A percentile compares a stretch with the other conserved stretches of the same genome.
Evolutionary conservation across 2,113 vertebrate species (phyloP).

Genomic region (Hippocampus zosterae): DNA sequence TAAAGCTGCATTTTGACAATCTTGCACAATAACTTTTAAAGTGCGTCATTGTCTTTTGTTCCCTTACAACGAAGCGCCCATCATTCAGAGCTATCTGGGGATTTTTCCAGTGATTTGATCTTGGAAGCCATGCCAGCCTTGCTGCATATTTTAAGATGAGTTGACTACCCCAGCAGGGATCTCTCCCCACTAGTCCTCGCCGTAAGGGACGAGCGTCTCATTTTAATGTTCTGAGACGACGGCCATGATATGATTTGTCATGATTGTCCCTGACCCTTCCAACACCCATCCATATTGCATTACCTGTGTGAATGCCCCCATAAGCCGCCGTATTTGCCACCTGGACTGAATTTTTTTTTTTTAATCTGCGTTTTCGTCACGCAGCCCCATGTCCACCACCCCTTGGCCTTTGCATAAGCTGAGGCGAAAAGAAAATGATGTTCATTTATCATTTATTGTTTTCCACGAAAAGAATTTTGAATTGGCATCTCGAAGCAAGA

Average conservation of each 20-base stretch:
- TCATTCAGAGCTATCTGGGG: neutral
- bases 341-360: constrained; percentile 9
- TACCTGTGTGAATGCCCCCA: constrained; percentile 34
- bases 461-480: constrained; percentile 10
- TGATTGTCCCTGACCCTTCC: constrained; percentile 37
- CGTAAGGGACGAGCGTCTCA: constrained; percentile 8
- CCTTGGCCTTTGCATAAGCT: neutral
- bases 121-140: neutral
- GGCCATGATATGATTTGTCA: constrained; percentile 33
- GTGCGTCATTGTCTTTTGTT: neutral
- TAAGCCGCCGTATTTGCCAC: constrained; percentile 24
- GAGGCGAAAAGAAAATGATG: constrained; percentile 19
- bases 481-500: constrained; percentile 35
- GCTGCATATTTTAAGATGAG: constrained; percentile 7
- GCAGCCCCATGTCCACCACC: neutral
- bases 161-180: neutral
- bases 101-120: constrained; percentile 7
- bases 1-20: neutral
- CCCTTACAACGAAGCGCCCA: neutral
- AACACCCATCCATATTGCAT: constrained; percentile 42
- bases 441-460: constrained; percentile 46
- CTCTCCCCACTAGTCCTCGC: neutral
- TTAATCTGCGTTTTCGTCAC: constrained; percentile 1
- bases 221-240: constrained; percentile 40
- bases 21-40: neutral